Percentiles rank a stretch among this genome's conserved stretches.
Evolutionary conservation across 2,113 vertebrate genomes (phyloP).

Genomic region (Anthoscopus minutus): DNA sequence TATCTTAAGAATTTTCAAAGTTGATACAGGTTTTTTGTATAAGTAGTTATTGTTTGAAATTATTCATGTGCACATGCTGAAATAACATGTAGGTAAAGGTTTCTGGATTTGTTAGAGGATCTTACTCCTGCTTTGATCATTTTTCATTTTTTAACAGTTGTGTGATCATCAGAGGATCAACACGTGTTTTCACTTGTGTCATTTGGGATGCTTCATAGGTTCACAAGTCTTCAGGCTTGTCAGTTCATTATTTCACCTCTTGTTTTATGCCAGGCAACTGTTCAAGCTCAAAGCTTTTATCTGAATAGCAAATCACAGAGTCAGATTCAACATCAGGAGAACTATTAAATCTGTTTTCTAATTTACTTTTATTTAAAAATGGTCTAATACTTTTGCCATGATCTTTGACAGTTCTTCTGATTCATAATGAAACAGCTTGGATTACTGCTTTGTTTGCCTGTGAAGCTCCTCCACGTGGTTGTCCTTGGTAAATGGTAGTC

Average conservation of each 20-base stretch:
- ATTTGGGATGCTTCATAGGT: not conserved
- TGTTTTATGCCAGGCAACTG: not conserved
- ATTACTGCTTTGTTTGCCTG: not conserved
- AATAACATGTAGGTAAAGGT: not conserved
- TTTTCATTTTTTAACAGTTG: not conserved
- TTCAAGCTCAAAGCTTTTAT: not conserved
- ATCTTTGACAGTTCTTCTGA: not conserved
- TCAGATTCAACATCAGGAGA: not conserved
- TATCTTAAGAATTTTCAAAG: not conserved
- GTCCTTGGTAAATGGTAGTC: not conserved
- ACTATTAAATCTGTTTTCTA: not conserved
- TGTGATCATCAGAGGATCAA: constrained; percentile 15
- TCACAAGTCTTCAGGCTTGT: not conserved
- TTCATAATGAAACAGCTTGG: not conserved
- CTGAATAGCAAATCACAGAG: not conserved
- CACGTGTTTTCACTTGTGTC: not conserved
- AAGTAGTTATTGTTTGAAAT: not conserved
- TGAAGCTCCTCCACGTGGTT: not conserved
- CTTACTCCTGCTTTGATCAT: not conserved
- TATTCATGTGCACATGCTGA: not conserved
- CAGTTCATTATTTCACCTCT: not conserved
- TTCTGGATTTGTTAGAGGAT: not conserved
- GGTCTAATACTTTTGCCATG: not conserved
- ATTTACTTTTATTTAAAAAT: not conserved
- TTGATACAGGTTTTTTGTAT: not conserved